These are phyloP conservation scores for Anarrhichthys ocellatus DNA, from an alignment of 2,113 vertebrate species.

Conservation along the genomic window DNA sequence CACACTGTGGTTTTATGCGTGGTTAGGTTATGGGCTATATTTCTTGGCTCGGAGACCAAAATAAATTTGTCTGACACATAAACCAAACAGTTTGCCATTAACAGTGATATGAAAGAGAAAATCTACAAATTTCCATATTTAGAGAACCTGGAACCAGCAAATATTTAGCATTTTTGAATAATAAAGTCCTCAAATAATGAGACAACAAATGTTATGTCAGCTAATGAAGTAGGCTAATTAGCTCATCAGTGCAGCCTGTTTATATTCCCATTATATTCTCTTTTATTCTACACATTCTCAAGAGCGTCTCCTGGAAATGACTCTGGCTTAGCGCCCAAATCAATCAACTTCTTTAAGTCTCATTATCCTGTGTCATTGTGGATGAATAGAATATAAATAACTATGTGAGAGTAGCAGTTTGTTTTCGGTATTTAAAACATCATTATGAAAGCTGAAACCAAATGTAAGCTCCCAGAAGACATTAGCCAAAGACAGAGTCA, in stretches of 20 bases:
- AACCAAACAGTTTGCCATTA: neutral
- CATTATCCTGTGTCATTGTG: neutral
- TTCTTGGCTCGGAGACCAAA: neutral
- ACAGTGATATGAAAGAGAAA: neutral
- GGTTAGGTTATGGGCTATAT: neutral
- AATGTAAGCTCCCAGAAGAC: neutral
- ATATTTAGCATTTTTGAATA: neutral
- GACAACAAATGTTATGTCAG: too few species aligned
- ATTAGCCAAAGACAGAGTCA: neutral
- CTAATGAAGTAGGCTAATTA: neutral
- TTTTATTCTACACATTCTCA: neutral
- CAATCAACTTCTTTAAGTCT: neutral
- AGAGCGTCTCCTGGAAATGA: neutral
- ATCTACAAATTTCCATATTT: neutral
- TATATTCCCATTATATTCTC: neutral
- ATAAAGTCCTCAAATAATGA: neutral
- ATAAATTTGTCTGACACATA: too few species aligned
- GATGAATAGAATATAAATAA: conserved; percentile 2
- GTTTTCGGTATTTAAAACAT: neutral
- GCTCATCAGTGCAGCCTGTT: neutral
- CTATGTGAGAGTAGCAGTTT: neutral
- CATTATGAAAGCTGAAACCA: neutral
- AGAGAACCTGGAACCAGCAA: neutral
- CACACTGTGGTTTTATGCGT: neutral
- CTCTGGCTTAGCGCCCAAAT: neutral